Conservation (phyloP, 2,113 vertebrate genomes). For the Ptilorrhoa leucosticta region DNA sequence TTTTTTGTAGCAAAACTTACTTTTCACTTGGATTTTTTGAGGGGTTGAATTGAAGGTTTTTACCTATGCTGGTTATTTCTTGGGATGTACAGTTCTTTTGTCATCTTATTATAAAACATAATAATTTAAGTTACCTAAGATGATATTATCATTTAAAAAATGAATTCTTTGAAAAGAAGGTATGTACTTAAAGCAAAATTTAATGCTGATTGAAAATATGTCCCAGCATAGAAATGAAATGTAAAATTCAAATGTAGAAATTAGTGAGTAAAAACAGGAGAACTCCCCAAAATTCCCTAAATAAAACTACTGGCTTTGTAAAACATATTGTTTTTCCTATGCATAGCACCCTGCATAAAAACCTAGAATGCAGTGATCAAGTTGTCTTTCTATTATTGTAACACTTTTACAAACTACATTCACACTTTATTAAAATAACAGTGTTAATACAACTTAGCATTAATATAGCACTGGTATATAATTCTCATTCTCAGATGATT, state of each 20-base stretch:
- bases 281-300: background rate
- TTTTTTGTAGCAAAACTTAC: background rate
- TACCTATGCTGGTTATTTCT: background rate
- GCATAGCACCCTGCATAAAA: background rate
- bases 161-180: background rate
- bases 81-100: background rate
- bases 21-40: background rate
- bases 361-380: background rate
- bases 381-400: background rate
- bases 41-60: background rate
- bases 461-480: background rate
- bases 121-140: background rate
- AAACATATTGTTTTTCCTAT: background rate
- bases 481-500: background rate
- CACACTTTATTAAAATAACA: background rate
- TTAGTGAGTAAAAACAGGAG: background rate
- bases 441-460: background rate
- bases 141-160: background rate
- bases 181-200: background rate
- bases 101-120: background rate
- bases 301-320: background rate
- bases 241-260: background rate
- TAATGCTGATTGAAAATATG: background rate
- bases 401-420: background rate
- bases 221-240: background rate